Percentiles rank a stretch among this genome's conserved stretches.
phyloP scores from a whole-genome alignment of 2,888 invertebrate species.

The Pinctada fucata region DNA sequence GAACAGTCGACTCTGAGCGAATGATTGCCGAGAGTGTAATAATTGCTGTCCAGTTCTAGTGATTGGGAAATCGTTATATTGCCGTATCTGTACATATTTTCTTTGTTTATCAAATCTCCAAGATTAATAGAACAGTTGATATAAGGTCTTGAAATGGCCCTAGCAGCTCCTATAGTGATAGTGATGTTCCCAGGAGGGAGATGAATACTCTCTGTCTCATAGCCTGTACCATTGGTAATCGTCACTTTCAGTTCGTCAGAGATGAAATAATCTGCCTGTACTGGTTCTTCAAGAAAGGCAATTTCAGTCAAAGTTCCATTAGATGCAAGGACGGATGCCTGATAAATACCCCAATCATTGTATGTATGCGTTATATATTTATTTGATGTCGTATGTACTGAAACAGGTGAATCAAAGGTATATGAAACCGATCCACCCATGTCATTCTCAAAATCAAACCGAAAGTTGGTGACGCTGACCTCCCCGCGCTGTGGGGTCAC shows the following conservation, averaged over 20 bases:
- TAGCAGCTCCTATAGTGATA: constrained; percentile 15
- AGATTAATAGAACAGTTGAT: constrained; percentile 26
- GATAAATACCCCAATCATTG: constrained; percentile 19
- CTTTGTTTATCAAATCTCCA: constrained; percentile 28
- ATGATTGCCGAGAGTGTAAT: constrained; percentile 49
- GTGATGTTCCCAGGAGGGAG: constrained; percentile 30
- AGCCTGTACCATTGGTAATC: constrained; percentile 26
- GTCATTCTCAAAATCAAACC: constrained; percentile 18
- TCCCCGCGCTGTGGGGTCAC: constrained; percentile 11
- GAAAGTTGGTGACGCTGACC: constrained; percentile 1
- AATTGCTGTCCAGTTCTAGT: constrained; percentile 43
- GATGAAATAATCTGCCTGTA: constrained; percentile 23
- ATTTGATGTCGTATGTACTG: not conserved
- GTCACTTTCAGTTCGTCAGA: constrained; percentile 1
- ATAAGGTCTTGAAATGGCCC: constrained; percentile 4
- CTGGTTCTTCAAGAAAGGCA: constrained; percentile 20
- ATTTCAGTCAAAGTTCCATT: constrained; percentile 22
- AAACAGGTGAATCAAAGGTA: constrained; percentile 9
- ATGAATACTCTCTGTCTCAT: not conserved
- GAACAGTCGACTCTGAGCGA: constrained; percentile 43
- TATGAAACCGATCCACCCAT: constrained; percentile 14
- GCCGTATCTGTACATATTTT: constrained; percentile 6
- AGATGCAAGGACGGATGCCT: constrained; percentile 17
- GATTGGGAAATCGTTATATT: constrained; percentile 43
- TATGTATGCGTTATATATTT: constrained; percentile 9